A percentile compares a stretch with the other conserved stretches of the same genome.
phyloP scores from a whole-genome alignment of 1,140 invertebrate genomes.

The Halotydeus destructor region DNA sequence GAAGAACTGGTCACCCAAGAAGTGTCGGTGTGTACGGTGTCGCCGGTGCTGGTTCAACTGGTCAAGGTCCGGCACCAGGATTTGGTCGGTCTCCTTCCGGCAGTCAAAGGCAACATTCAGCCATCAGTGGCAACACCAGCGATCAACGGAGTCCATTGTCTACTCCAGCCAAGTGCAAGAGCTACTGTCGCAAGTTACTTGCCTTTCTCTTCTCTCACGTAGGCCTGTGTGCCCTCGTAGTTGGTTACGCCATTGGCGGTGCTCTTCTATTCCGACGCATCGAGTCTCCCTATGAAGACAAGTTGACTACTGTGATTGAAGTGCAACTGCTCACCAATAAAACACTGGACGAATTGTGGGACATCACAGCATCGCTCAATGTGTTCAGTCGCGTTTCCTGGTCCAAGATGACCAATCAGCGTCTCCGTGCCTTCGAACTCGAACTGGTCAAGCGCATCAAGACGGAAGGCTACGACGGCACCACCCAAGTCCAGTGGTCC shows the following conservation, averaged over 20 bases:
- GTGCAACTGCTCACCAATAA: slow-evolving; percentile 2
- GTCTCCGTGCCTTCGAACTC: slow-evolving; percentile 52
- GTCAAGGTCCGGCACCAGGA: no score
- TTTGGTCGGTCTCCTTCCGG: no score
- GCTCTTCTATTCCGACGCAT: slow-evolving; percentile 57
- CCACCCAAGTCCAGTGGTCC: slow-evolving; percentile 56
- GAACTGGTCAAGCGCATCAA: slow-evolving; percentile 59
- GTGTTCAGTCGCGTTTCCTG: slow-evolving; percentile 51
- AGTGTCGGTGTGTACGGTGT: no score
- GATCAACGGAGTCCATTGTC: slow-evolving; percentile 7
- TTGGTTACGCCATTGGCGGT: slow-evolving; percentile 67
- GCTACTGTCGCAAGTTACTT: slow-evolving; percentile 54
- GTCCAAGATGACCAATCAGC: slow-evolving; percentile 43
- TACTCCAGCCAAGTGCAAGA: slow-evolving; percentile 45
- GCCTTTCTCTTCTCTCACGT: slow-evolving; percentile 73
- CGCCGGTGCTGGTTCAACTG: no score
- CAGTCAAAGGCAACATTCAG: no score
- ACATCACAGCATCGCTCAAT: slow-evolving; percentile 44
- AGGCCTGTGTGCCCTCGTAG: slow-evolving; percentile 58
- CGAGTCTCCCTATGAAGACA: slow-evolving; percentile 35
- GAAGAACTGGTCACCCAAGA: no score
- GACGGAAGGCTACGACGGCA: slow-evolving; percentile 72
- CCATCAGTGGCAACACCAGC: background rate
- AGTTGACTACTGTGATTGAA: no score
- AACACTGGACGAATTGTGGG: slow-evolving; percentile 37